Percentiles rank a stretch among this genome's conserved stretches.
These are phyloP conservation scores for Ursus arctos DNA, from an alignment of 2,113 vertebrate species.

Conservation along the genomic window DNA sequence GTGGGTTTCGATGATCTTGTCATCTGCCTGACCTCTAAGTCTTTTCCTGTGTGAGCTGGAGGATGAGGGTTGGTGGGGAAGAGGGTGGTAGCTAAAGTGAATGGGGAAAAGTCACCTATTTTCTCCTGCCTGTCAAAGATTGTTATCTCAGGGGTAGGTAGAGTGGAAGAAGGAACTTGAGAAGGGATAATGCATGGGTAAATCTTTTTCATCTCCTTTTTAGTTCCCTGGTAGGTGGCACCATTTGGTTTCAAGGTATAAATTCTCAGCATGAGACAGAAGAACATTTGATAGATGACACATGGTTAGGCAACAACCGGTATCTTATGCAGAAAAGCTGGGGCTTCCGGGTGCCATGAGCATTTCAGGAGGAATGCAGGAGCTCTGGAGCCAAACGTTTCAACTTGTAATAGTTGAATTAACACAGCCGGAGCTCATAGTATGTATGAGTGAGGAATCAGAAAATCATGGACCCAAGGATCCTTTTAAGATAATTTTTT, in stretches of 20 bases:
- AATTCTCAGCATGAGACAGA: constrained; percentile 25
- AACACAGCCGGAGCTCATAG: background rate
- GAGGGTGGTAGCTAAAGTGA: background rate
- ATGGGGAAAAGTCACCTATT: background rate
- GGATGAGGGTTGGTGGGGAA: too few species aligned
- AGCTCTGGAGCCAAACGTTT: background rate
- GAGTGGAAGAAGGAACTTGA: background rate
- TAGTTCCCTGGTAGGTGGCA: background rate
- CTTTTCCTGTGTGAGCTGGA: background rate
- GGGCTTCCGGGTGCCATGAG: background rate
- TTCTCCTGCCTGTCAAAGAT: background rate
- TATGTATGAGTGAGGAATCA: background rate
- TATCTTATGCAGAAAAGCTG: constrained; percentile 35
- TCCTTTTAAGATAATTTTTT: background rate
- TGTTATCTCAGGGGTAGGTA: background rate
- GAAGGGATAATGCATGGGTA: background rate
- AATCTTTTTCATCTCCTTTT: background rate
- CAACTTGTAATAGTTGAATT: background rate
- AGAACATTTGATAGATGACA: background rate
- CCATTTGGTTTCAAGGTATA: constrained; percentile 6
- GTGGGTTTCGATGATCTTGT: background rate
- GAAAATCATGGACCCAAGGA: background rate
- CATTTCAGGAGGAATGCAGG: background rate
- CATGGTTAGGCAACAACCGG: background rate
- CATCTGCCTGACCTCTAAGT: background rate